A percentile compares a stretch with the other conserved stretches of the same genome.
phyloP scores from a whole-genome alignment of 2,797 vertebrate species.

The Oceanodroma leucorhoa region DNA sequence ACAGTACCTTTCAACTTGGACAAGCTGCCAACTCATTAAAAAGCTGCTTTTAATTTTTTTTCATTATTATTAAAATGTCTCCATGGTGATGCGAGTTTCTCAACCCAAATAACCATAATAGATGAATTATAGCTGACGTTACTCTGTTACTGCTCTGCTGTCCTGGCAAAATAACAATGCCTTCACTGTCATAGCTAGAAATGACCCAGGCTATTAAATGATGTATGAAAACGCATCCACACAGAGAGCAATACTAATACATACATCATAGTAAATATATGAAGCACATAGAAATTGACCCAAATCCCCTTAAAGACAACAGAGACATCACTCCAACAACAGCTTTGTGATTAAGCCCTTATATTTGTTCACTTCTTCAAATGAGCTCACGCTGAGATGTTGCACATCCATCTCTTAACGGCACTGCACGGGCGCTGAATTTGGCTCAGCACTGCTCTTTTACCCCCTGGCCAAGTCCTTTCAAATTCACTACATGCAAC shows the following conservation, averaged over 20 bases:
- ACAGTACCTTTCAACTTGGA: constrained; percentile 2
- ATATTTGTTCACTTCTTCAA: not conserved
- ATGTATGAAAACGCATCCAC: not conserved
- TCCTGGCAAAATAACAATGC: constrained; percentile 65
- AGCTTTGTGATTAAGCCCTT: not conserved
- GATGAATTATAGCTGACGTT: constrained; percentile 55
- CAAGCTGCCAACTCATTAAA: constrained; percentile 57
- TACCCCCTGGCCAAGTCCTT: not conserved
- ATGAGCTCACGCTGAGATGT: not conserved
- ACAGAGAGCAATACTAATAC: not conserved
- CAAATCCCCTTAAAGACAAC: constrained; percentile 11
- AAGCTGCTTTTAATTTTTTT: constrained; percentile 41
- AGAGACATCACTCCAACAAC: not conserved
- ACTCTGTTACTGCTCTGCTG: constrained; percentile 59
- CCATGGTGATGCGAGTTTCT: constrained; percentile 43
- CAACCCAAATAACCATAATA: constrained; percentile 63
- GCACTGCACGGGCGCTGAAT: not conserved
- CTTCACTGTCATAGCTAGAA: constrained; percentile 41
- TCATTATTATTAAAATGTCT: constrained; percentile 42
- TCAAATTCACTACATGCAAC: accelerated
- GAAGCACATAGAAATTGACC: not conserved
- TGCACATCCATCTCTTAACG: not conserved
- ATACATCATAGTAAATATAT: not conserved
- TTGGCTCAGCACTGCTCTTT: not conserved
- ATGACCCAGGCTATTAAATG: not conserved